Percentiles rank a stretch among this genome's conserved stretches.
Evolutionary conservation across 2,797 vertebrate genomes (phyloP).

Genomic region (Catamblyrhynchus diadema): DNA sequence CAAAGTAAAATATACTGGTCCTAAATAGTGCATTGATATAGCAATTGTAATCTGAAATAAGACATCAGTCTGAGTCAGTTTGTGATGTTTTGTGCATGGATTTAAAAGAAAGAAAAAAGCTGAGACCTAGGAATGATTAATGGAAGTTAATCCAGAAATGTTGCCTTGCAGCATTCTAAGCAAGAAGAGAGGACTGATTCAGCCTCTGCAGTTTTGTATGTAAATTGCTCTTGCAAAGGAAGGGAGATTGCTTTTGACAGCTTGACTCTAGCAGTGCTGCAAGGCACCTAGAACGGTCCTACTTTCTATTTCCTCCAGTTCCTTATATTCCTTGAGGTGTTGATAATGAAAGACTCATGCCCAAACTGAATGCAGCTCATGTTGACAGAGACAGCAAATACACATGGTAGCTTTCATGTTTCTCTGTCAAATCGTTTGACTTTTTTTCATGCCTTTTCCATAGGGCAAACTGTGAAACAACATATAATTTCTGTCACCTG

Average conservation of each 20-base stretch:
- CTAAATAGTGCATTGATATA: not conserved
- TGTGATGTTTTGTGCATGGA: not conserved
- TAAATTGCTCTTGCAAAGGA: constrained; percentile 20
- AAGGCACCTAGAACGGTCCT: constrained; percentile 5
- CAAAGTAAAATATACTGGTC: not conserved
- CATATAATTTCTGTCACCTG: constrained; percentile 15
- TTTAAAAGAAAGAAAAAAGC: not conserved
- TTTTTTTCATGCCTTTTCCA: constrained; percentile 21
- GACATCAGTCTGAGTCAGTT: not conserved
- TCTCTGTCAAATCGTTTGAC: constrained; percentile 4
- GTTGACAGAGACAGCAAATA: constrained; percentile 17
- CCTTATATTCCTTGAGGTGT: constrained; percentile 2
- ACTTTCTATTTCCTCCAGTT: constrained; percentile 12
- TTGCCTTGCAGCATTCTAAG: not conserved
- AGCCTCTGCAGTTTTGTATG: constrained; percentile 44
- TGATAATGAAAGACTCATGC: constrained; percentile 31
- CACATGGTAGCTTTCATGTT: constrained; percentile 26
- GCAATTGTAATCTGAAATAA: not conserved
- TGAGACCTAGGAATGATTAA: constrained; percentile 16
- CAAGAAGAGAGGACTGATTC: constrained; percentile 1
- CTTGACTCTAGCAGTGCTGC: constrained; percentile 18
- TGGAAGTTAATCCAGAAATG: constrained; percentile 40
- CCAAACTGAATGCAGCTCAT: not conserved
- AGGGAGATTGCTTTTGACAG: constrained; percentile 52
- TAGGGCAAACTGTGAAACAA: not conserved